Evolutionary conservation across 2,888 invertebrate species (phyloP).

Genomic region (Polia nebulosa): DNA sequence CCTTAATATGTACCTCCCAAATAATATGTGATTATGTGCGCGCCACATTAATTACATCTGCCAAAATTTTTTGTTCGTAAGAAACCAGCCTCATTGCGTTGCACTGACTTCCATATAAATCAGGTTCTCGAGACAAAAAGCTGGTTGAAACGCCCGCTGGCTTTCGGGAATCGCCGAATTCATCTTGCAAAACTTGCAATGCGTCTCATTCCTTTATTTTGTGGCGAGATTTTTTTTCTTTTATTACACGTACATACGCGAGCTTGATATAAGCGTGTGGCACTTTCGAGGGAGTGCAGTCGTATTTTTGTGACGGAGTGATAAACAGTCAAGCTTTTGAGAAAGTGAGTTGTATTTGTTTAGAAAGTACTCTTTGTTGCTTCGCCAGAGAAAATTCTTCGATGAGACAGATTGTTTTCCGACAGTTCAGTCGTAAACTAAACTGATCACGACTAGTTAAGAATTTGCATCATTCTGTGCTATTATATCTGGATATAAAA

Average conservation of each 20-base stretch:
- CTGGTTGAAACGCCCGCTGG: conserved; percentile 60
- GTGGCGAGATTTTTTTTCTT: conserved; percentile 40
- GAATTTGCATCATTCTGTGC: not conserved
- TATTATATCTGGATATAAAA: not conserved
- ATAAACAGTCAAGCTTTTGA: conserved; percentile 28
- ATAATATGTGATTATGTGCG: not conserved
- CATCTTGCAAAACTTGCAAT: conserved; percentile 32
- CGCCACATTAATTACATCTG: conserved; percentile 29
- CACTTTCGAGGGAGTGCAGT: conserved; percentile 37
- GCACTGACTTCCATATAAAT: conserved; percentile 31
- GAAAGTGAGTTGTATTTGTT: conserved; percentile 35
- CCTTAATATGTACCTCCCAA: not conserved
- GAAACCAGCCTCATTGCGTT: conserved; percentile 30
- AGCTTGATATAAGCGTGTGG: conserved; percentile 36
- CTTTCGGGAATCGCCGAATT: conserved; percentile 68
- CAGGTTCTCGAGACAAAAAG: conserved; percentile 38
- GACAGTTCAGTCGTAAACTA: too few species aligned
- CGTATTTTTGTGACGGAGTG: conserved; percentile 28
- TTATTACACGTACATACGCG: conserved; percentile 12
- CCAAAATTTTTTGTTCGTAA: conserved; percentile 21
- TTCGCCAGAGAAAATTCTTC: conserved; percentile 10
- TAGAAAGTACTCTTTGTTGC: conserved; percentile 31
- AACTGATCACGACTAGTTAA: not conserved
- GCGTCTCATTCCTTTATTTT: conserved; percentile 38
- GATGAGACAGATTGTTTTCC: too few species aligned